phyloP scores from a whole-genome alignment of 2,888 invertebrate genomes.

The Eurytoma californica region DNA sequence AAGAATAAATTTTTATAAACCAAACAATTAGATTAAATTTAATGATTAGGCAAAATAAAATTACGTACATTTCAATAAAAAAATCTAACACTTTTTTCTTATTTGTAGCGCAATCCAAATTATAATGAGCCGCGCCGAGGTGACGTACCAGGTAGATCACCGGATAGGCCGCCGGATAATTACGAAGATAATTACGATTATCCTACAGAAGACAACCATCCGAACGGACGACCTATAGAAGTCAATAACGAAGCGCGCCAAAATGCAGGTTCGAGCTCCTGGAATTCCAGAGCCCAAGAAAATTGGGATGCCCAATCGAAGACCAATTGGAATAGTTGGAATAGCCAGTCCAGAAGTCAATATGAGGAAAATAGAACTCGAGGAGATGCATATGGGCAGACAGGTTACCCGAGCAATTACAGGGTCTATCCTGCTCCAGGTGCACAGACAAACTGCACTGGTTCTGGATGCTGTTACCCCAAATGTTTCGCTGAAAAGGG shows the following conservation, averaged over 20 bases:
- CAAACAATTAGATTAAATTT: no score
- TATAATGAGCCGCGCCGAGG: constrained; percentile 23
- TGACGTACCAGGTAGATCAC: constrained; percentile 36
- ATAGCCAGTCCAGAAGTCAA: no score
- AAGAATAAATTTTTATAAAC: no score
- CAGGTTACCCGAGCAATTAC: constrained; percentile 75
- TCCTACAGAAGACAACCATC: neutral
- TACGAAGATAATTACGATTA: constrained; percentile 32
- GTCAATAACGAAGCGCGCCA: constrained; percentile 29
- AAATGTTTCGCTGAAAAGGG: constrained; percentile 95
- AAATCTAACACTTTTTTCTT: no score
- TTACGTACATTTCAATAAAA: no score
- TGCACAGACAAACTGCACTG: constrained; percentile 79
- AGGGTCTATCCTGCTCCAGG: constrained; percentile 76
- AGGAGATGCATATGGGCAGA: constrained; percentile 44
- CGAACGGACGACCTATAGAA: neutral
- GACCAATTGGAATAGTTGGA: no score
- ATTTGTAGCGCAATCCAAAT: neutral
- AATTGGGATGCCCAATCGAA: no score
- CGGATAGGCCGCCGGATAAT: no score
- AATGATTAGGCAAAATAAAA: no score
- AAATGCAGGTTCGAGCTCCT: neutral
- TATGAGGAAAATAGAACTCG: no score
- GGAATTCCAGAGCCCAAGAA: neutral
- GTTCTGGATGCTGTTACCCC: constrained; percentile 84